These are phyloP conservation scores for Zaprionus capensis DNA, from an alignment of 1,140 invertebrate species.

Conservation along the genomic window DNA sequence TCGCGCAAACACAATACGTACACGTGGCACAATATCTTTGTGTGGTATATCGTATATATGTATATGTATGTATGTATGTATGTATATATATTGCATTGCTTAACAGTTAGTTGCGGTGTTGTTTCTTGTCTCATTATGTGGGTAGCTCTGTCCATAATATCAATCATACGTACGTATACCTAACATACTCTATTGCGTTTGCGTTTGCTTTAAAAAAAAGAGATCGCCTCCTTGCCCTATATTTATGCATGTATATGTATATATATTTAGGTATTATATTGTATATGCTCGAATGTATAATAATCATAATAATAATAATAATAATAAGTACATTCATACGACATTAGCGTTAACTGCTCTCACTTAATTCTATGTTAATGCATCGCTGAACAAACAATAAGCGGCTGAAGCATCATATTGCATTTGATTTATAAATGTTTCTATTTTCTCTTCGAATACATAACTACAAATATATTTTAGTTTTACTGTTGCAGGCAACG, in stretches of 20 bases:
- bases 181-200: slow-evolving; percentile 41
- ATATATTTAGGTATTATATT: slow-evolving; percentile 9
- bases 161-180: slow-evolving; percentile 44
- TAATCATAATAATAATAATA: slow-evolving; percentile 9
- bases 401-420: slow-evolving; percentile 65
- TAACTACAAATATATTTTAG: slow-evolving; percentile 56
- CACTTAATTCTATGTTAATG: slow-evolving; percentile 23
- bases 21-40: slow-evolving; percentile 55
- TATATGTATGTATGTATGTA: slow-evolving; percentile 17
- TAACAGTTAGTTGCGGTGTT: slow-evolving; percentile 63
- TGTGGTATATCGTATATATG: slow-evolving; percentile 40
- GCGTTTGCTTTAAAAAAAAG: slow-evolving; percentile 54
- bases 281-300: slow-evolving; percentile 6
- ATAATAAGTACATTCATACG: slow-evolving; percentile 51
- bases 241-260: slow-evolving; percentile 25
- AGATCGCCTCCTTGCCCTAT: slow-evolving; percentile 46
- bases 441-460: slow-evolving; percentile 52
- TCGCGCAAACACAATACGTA: slow-evolving; percentile 35
- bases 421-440: slow-evolving; percentile 52
- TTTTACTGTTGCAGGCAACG: slow-evolving; percentile 68
- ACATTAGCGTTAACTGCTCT: slow-evolving; percentile 54
- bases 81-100: slow-evolving; percentile 50
- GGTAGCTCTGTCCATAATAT: slow-evolving; percentile 46
- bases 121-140: slow-evolving; percentile 42
- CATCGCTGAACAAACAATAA: slow-evolving; percentile 69